Conservation (phyloP, 2,797 vertebrate genomes). For the Uromys caudimaculatus region DNA sequence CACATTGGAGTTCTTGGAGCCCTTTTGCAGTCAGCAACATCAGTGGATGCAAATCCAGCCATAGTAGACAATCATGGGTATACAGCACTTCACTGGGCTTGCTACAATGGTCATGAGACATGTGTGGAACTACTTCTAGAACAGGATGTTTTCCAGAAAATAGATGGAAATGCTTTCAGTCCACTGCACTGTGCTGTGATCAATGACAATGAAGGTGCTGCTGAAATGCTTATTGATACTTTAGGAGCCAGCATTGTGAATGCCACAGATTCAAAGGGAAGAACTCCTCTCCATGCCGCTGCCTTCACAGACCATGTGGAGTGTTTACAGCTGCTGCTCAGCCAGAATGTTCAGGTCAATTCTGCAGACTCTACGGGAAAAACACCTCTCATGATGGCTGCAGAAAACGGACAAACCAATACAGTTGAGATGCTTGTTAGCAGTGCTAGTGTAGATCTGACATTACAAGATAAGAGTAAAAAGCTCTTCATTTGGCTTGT, state of each 20-base stretch:
- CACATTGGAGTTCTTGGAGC: conserved; percentile 96
- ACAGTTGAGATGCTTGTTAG: conserved; percentile 98
- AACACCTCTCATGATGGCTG: conserved; percentile 98
- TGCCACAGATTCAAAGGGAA: conserved; percentile 95
- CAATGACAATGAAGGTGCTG: conserved; percentile 98
- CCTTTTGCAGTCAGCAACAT: conserved; percentile 94
- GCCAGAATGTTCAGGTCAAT: conserved; percentile 97
- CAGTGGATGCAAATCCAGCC: conserved; percentile 92
- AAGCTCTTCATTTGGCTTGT: conserved; percentile 98
- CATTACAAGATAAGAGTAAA: conserved; percentile 96
- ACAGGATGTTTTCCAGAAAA: conserved; percentile 97
- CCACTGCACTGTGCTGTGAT: conserved; percentile 99
- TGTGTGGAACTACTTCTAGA: conserved; percentile 99
- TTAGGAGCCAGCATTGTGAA: conserved; percentile 95
- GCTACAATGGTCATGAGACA: conserved; percentile 99
- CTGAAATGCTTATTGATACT: conserved; percentile 98
- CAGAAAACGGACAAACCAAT: conserved; percentile 97
- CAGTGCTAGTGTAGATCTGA: conserved; percentile 98
- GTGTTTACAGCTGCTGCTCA: conserved; percentile 98
- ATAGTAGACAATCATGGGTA: conserved; percentile 97
- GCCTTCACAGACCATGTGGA: conserved; percentile 98
- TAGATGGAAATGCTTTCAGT: conserved; percentile 96
- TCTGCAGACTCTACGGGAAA: conserved; percentile 94
- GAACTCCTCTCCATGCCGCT: conserved; percentile 97
- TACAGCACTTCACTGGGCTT: conserved; percentile 99